Evolutionary conservation across 2,797 vertebrate genomes (phyloP).

Genomic region (Diceros bicornis): DNA sequence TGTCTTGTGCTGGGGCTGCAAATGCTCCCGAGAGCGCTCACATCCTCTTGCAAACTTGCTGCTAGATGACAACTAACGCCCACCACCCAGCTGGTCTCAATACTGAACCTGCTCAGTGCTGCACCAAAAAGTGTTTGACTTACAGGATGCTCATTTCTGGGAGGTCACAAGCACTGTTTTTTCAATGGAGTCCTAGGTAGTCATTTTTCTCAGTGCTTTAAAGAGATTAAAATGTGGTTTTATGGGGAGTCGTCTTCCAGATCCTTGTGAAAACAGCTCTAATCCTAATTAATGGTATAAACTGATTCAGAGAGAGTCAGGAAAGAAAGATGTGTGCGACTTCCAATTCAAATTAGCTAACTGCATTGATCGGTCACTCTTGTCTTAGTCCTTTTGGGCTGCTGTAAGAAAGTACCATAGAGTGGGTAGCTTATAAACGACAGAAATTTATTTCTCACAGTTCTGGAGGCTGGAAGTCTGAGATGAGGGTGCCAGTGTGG

Average conservation of each 20-base stretch:
- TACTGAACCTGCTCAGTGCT: rapidly evolving
- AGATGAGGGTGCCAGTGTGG: not conserved
- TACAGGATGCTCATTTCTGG: not conserved
- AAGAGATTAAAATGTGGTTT: conserved; percentile 41
- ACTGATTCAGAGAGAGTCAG: not conserved
- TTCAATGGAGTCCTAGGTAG: not conserved
- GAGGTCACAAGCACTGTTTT: not conserved
- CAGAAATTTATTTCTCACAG: not conserved
- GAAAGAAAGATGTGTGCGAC: not conserved
- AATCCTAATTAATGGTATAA: not conserved
- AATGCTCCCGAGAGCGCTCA: not conserved
- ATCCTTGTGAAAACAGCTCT: not conserved
- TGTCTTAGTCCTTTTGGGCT: not conserved
- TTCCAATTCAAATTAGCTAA: not conserved
- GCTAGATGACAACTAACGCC: rapidly evolving
- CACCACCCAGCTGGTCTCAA: rapidly evolving
- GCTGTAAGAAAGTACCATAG: not conserved
- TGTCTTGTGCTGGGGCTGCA: not conserved
- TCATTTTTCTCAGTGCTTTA: conserved; percentile 30
- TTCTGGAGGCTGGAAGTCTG: not conserved
- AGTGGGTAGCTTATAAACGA: not conserved
- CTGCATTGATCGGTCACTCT: not conserved
- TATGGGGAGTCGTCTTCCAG: not conserved
- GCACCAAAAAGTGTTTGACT: not conserved
- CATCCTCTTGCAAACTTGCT: rapidly evolving